Evolutionary conservation across 2,113 vertebrate species (phyloP).

Genomic region (Noctilio leporinus): DNA sequence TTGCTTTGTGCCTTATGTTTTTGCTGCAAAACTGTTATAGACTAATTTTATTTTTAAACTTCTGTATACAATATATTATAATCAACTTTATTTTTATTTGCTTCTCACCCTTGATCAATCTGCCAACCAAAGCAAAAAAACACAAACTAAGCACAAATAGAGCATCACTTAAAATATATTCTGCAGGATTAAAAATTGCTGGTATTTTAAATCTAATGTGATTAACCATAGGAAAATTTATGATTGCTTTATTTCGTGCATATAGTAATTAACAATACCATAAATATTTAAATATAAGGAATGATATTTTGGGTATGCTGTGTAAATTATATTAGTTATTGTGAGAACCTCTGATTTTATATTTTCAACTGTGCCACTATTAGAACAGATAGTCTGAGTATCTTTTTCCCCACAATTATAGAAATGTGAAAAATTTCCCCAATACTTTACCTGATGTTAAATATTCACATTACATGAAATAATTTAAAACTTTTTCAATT

Average conservation of each 20-base stretch:
- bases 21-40: background rate
- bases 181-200: constrained; percentile 1
- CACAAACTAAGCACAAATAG: background rate
- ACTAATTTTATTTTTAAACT: background rate
- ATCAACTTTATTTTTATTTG: background rate
- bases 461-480: background rate
- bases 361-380: background rate
- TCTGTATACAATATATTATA: background rate
- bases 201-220: constrained; percentile 16
- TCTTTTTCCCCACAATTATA: background rate
- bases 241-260: constrained; percentile 14
- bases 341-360: background rate
- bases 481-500: background rate
- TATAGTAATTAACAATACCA: background rate
- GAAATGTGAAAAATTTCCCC: background rate
- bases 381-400: background rate
- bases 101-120: background rate
- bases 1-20: background rate
- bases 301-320: background rate
- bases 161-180: background rate
- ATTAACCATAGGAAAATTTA: constrained; percentile 12
- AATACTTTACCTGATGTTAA: background rate
- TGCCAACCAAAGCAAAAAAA: constrained; percentile 15
- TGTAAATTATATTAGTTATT: constrained; percentile 15
- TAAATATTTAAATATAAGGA: constrained; percentile 24